Evolutionary conservation across 2,113 vertebrate genomes (phyloP), one percentile per base, ranked within the genome.

Genomic region (Antennarius striatus): DNA sequence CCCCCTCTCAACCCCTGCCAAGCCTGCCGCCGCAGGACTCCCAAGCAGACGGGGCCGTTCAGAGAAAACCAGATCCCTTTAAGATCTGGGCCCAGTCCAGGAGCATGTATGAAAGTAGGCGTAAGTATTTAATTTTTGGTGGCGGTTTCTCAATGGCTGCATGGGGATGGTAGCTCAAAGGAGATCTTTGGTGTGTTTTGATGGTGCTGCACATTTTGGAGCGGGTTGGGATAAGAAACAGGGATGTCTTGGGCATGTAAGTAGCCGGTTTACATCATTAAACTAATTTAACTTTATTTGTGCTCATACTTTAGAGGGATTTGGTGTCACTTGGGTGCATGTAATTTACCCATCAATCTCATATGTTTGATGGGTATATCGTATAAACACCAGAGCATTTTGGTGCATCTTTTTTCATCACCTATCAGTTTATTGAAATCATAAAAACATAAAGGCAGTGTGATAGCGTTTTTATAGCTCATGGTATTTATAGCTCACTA

Each of bases 81-180:
- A 98, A 98, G 94, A 99, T 99, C 94, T 99, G 98, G 98, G 96
- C 97, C 87, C 97, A 99, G 94, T 99, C 97, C 88, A 98, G 98
- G 96, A 98, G 96, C 95, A 99, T 99, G 98, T 99, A 99, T 96
- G 98, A 99, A 95, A 99, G 95, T 95, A 96, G 97, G 96, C 96
- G 98, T 99, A 94, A 99, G 98, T 99, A 97, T 89, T 82, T 54
- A 4, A 42, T 83, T 88, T 91, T 85, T 86, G 89, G 89, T 93
- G 91, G 84, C 73, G 66, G 88, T 79, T 87, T 73, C 67, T 73
- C 65, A 62, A 52, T 71, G 81, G 75, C 81, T 83, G 77, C 83
- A 76, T 78, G 82, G 80, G 80, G 71, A 54, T 68, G 69, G 54
- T 77, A 81, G 74, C 61, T 55, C 48, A 7, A 46, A 67, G 75